These are phyloP conservation scores for Gobio gobio DNA, from an alignment of 2,113 vertebrate genomes.

Conservation along the genomic window DNA sequence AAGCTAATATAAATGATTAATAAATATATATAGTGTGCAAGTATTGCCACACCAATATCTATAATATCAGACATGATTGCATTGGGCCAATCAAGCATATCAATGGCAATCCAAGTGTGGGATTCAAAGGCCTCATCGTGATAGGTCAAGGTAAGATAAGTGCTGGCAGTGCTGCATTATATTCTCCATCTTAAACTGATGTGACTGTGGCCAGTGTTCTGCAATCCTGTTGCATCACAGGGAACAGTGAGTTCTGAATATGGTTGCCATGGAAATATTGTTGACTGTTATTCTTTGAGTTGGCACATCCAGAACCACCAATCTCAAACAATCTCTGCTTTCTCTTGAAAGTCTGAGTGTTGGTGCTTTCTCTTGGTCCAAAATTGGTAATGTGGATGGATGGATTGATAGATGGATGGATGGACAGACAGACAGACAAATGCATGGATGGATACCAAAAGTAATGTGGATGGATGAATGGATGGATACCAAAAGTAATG, in stretches of 20 bases:
- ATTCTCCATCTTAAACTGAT: background rate
- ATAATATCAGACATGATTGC: background rate
- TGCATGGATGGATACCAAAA: no score
- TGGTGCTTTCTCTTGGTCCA: background rate
- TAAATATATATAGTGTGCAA: background rate
- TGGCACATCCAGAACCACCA: background rate
- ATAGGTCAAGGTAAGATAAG: background rate
- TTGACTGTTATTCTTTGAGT: background rate
- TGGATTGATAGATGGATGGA: no score
- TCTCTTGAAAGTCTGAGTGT: background rate
- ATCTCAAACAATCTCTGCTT: background rate
- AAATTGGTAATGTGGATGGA: background rate
- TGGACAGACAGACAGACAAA: no score
- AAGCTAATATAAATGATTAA: background rate
- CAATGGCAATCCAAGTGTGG: background rate
- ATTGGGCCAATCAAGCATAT: background rate
- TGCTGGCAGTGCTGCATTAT: background rate
- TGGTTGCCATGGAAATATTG: constrained; percentile 15
- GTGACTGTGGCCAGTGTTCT: background rate
- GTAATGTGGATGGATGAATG: no score
- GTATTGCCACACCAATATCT: background rate
- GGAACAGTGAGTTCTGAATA: background rate
- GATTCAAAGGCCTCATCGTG: background rate
- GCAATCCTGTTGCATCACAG: constrained; percentile 6
- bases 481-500: no score